Conservation (phyloP, 2,113 vertebrate species). For the Argyrosomus japonicus region DNA sequence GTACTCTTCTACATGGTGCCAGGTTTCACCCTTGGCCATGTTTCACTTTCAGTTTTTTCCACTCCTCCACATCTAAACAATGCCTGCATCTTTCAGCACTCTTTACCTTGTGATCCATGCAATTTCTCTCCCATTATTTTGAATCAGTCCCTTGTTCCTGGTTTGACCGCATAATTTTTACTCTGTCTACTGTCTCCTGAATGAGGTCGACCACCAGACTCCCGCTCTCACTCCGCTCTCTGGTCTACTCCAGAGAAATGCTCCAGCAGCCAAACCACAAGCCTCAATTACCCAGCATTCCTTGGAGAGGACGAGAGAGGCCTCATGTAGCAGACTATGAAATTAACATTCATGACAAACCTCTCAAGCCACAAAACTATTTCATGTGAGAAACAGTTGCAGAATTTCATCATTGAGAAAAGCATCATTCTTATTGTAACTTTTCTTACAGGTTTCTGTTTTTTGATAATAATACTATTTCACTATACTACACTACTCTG, state of each 20-base stretch:
- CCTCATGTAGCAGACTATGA: slow-evolving; percentile 54
- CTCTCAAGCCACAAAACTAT: slow-evolving; percentile 47
- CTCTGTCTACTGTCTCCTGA: slow-evolving; percentile 57
- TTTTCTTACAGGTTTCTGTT: not conserved
- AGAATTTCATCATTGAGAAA: slow-evolving; percentile 34
- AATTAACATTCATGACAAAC: slow-evolving; percentile 66
- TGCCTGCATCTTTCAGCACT: slow-evolving; percentile 43
- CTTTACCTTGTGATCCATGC: slow-evolving; percentile 38
- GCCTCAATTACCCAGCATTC: slow-evolving; percentile 74
- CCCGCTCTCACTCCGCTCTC: slow-evolving; percentile 29
- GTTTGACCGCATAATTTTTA: slow-evolving; percentile 64
- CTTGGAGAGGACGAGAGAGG: slow-evolving; percentile 45
- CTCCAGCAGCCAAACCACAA: slow-evolving; percentile 64
- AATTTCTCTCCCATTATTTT: slow-evolving; percentile 57
- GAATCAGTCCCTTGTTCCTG: slow-evolving; percentile 64
- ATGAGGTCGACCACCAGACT: slow-evolving; percentile 60
- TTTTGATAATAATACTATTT: not conserved
- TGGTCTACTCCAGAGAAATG: not conserved
- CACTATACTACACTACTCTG: not conserved
- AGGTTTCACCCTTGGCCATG: slow-evolving; percentile 10
- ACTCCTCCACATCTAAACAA: slow-evolving; percentile 25
- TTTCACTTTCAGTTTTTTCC: slow-evolving; percentile 14
- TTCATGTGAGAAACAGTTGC: slow-evolving; percentile 40
- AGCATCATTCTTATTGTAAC: not conserved
- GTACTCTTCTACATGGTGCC: not conserved